phyloP scores from a whole-genome alignment of 2,113 vertebrate genomes.

The Mesoclemmys tuberculata region DNA sequence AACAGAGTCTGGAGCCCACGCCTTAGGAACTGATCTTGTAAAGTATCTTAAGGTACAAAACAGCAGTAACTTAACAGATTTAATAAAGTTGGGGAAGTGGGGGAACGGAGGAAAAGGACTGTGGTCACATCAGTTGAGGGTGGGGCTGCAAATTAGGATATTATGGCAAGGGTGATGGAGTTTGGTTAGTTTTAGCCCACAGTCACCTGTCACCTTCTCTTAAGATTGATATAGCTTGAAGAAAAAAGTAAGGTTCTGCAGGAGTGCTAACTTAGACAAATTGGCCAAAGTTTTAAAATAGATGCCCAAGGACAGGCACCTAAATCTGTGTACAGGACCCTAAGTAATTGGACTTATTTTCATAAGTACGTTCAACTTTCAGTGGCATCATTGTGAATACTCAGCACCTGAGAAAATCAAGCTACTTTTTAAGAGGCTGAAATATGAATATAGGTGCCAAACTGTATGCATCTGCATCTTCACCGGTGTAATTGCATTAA shows the following conservation, averaged over 20 bases:
- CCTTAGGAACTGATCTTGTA: constrained; percentile 90
- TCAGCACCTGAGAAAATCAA: not conserved
- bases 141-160: not conserved
- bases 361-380: not conserved
- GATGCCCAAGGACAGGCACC: not conserved
- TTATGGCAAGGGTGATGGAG: not conserved
- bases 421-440: not conserved
- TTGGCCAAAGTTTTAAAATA: not conserved
- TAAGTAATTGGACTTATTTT: not conserved
- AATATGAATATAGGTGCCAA: not conserved
- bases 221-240: not conserved
- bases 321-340: not conserved
- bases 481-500: not conserved
- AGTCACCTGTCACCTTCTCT: not conserved
- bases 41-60: constrained; percentile 96
- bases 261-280: not conserved
- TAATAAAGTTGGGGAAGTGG: not conserved
- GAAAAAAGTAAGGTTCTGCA: not conserved
- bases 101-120: not conserved
- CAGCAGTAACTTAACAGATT: not conserved
- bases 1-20: constrained; percentile 82
- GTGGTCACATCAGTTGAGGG: not conserved
- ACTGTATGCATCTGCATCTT: not conserved
- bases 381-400: not conserved
- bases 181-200: not conserved